These are phyloP conservation scores for Trachemys scripta DNA, from an alignment of 2,113 vertebrate species.

Conservation along the genomic window DNA sequence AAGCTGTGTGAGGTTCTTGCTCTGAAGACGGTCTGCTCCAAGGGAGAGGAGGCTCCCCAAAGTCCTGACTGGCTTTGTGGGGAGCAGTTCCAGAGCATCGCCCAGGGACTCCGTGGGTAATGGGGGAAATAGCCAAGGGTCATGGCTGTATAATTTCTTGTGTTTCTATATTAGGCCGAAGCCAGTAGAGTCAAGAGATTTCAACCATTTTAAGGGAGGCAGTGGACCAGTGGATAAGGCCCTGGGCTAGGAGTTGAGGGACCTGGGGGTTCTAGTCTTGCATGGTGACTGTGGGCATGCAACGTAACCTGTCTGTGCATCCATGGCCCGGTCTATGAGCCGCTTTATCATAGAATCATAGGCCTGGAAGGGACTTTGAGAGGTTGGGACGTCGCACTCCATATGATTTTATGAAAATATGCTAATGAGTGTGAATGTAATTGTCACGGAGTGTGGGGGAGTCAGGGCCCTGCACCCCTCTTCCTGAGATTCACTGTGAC, in stretches of 20 bases:
- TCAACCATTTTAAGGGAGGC: conserved; percentile 38
- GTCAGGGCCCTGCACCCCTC: no score
- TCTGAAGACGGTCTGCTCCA: no score
- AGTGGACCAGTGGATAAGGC: conserved; percentile 42
- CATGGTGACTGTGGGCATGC: conserved; percentile 9
- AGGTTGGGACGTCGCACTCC: no score
- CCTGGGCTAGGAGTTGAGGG: conserved; percentile 26
- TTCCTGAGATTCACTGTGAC: no score
- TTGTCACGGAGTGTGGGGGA: no score
- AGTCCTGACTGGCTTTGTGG: no score
- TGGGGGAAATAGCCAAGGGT: neutral
- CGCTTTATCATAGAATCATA: neutral
- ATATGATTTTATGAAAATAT: no score
- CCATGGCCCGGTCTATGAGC: neutral
- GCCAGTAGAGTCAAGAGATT: conserved; percentile 51
- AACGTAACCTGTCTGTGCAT: neutral
- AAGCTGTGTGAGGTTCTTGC: no score
- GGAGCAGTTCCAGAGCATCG: no score
- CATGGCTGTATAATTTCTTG: conserved; percentile 4
- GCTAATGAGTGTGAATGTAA: no score
- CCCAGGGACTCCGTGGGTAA: neutral
- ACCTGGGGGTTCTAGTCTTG: neutral
- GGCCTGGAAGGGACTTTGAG: no score
- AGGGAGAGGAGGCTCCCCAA: no score
- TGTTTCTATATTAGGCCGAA: conserved; percentile 39